Base-by-base conservation (phyloP, 1,140 invertebrate species). In the Sipha flava region DNA sequence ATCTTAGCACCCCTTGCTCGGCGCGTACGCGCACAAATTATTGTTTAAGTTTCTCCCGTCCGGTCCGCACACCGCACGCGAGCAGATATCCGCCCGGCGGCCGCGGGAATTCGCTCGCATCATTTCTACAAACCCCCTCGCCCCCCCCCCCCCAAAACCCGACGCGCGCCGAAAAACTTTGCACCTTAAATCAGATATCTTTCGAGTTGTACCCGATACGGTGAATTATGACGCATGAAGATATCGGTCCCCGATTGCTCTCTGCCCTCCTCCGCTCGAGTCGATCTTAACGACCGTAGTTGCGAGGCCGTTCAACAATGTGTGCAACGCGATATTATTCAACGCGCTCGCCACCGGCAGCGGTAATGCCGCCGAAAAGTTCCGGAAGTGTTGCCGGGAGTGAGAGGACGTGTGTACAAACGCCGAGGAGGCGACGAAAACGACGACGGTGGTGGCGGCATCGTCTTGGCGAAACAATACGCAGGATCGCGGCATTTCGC, bases 1-100 rank as follows among this genome's bases (percentile, higher is more conserved):
- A n/a, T n/a, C n/a, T n/a, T n/a, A n/a, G n/a, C n/a, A n/a, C n/a
- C n/a, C n/a, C n/a, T n/a, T n/a, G n/a, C n/a, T n/a, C 37, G 37
- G 4, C 37, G 6, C 23, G 21, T 49, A 49, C 45, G 34, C n/a
- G 45, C 73, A 37, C 34, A 77, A 77, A 77, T 77, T 77, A 77
- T 77, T 77, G 73, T 77, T 77, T 77, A 77, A 77, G 73, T 77
- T 77, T 77, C 73, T 77, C 34, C 59, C 73, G 47, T 77, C 73
- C 66, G 66, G 66, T 70, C 66, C 66, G 14, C 54, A 66, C 62
- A 23, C 62, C 21, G 21, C 40, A 5, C 64, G 66, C 23, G 66
- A 16, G 26, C 40, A 75, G 70, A 77, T 52, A 77, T 77, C 49
- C 49, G 52, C 49, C 31, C 72, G 43, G 72, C 72, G 23, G 72